These are phyloP conservation scores for Darevskia nairensis DNA, from an alignment of 2,797 vertebrate genomes.

Conservation along the genomic window DNA sequence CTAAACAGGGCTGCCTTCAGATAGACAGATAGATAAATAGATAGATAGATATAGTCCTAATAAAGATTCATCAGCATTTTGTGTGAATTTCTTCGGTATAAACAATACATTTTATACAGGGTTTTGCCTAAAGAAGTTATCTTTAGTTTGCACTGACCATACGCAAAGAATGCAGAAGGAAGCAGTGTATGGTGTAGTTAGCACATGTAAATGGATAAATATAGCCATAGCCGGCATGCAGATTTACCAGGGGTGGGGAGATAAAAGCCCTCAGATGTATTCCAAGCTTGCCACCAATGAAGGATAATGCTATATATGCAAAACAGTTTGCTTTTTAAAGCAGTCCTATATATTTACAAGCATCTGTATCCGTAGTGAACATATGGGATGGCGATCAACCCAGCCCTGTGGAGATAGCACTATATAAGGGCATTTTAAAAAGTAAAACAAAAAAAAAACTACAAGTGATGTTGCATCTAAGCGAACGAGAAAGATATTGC, in stretches of 20 bases:
- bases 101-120: too few relatives aligned
- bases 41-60: too few relatives aligned
- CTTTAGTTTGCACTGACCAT: neutral
- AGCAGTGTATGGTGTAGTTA: neutral
- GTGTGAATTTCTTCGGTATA: too few relatives aligned
- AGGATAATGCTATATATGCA: neutral
- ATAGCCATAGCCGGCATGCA: too few relatives aligned
- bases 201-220: neutral
- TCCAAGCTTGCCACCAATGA: neutral
- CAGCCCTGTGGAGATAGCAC: neutral
- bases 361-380: conserved; percentile 9
- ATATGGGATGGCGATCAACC: neutral
- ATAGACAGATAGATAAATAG: too few relatives aligned
- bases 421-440: neutral
- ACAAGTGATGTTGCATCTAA: conserved; percentile 59
- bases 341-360: neutral
- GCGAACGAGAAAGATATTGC: conserved; percentile 59
- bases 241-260: too few relatives aligned
- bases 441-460: neutral
- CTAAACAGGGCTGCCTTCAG: too few relatives aligned
- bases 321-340: neutral
- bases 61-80: too few relatives aligned
- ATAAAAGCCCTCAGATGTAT: neutral
- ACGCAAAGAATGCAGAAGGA: neutral
- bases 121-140: neutral